Evolutionary conservation across 2,888 invertebrate genomes (phyloP).

Genomic region (Pediacus dermestoides): DNA sequence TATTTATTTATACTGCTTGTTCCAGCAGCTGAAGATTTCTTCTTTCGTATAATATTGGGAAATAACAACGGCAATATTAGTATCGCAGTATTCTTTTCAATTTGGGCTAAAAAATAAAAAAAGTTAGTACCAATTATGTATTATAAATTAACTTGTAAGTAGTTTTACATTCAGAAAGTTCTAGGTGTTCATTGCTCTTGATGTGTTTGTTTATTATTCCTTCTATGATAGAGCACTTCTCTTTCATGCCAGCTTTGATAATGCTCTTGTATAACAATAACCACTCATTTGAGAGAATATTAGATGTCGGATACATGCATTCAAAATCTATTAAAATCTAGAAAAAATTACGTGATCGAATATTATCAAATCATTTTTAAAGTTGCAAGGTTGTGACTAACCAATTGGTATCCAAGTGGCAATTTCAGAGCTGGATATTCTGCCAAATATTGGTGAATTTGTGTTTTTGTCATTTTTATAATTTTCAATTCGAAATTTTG

Average conservation of each 20-base stretch:
- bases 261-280: background rate
- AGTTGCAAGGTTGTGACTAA: background rate
- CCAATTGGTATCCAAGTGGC: conserved; percentile 1
- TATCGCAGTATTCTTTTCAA: background rate
- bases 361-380: background rate
- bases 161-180: background rate
- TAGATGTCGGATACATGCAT: background rate
- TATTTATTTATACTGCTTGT: background rate
- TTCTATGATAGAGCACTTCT: background rate
- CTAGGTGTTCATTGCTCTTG: background rate
- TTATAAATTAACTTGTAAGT: background rate
- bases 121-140: background rate
- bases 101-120: conserved; percentile 1
- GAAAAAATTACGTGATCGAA: background rate
- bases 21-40: no score
- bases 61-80: conserved; percentile 1
- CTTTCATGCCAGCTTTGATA: background rate
- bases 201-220: background rate
- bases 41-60: conserved; percentile 1
- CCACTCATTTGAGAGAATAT: background rate
- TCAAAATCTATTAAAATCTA: background rate
- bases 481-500: background rate
- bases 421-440: background rate
- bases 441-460: conserved; percentile 3
- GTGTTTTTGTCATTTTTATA: background rate